Percentiles rank a stretch among this genome's conserved stretches.
These are phyloP conservation scores for Anodontia alba DNA, from an alignment of 2,888 invertebrate genomes.

Conservation along the genomic window DNA sequence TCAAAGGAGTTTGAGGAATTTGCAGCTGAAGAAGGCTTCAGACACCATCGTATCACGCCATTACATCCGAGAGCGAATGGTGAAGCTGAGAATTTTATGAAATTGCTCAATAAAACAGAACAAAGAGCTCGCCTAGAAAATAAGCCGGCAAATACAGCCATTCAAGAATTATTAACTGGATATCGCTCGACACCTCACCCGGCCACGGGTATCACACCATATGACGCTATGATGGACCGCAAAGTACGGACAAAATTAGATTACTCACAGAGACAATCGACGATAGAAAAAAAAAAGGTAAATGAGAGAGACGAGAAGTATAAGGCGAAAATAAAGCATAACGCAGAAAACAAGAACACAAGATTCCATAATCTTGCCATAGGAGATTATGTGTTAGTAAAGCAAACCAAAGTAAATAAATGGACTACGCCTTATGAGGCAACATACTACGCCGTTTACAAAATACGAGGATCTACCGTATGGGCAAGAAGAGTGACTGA, in stretches of 20 bases:
- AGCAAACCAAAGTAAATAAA: too few relatives aligned
- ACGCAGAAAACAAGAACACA: too few relatives aligned
- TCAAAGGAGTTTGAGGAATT: conserved; percentile 31
- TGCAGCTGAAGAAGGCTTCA: too few relatives aligned
- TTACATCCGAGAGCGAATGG: too few relatives aligned
- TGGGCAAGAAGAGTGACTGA: neutral
- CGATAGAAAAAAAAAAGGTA: neutral
- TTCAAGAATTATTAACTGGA: conserved; percentile 31
- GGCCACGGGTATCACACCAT: too few relatives aligned
- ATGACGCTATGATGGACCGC: conserved; percentile 5
- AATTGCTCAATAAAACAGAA: conserved; percentile 41
- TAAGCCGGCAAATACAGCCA: neutral
- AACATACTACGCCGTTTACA: neutral
- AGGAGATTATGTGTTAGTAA: neutral
- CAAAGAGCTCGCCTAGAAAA: conserved; percentile 25
- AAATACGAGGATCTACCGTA: neutral
- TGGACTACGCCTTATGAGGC: neutral
- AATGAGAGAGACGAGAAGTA: neutral
- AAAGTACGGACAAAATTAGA: neutral
- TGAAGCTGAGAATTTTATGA: too few relatives aligned
- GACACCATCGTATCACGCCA: too few relatives aligned
- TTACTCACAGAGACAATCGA: neutral
- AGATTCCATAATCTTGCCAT: neutral
- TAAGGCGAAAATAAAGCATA: neutral
- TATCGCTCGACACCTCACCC: too few relatives aligned